These are phyloP conservation scores for Slavum lentiscoides DNA, from an alignment of 2,888 invertebrate genomes.

Conservation along the genomic window DNA sequence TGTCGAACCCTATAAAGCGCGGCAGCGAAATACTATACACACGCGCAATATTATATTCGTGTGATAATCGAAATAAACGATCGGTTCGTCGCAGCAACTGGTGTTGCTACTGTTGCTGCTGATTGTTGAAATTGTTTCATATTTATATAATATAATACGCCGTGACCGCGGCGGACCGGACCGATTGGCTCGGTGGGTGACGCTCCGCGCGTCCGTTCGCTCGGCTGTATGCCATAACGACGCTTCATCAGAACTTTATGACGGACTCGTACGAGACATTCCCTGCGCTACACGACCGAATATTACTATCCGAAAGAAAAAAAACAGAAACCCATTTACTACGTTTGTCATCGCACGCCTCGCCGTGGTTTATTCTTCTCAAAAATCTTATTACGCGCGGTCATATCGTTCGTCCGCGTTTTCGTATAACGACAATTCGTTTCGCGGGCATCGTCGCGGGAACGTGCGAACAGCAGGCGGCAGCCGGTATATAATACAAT, in stretches of 20 bases:
- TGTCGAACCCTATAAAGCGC: too few species aligned
- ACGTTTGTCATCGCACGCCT: not conserved
- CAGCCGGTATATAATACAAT: too few species aligned
- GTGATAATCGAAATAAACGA: constrained; percentile 4
- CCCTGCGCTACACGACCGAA: too few species aligned
- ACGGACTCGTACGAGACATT: not conserved
- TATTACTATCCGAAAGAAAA: too few species aligned
- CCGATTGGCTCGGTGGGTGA: constrained; percentile 49
- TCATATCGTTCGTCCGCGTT: too few species aligned
- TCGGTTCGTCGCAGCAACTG: constrained; percentile 42
- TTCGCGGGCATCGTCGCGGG: too few species aligned
- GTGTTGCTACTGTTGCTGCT: not conserved
- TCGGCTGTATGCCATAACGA: not conserved
- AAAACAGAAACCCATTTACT: not conserved
- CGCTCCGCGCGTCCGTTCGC: not conserved
- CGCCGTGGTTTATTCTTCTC: too few species aligned
- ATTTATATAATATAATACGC: not conserved
- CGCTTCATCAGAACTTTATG: constrained; percentile 10
- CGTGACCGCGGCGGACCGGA: constrained; percentile 26
- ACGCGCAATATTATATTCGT: too few species aligned
- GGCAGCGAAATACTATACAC: too few species aligned
- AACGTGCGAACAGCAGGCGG: too few species aligned
- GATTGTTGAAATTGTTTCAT: constrained; percentile 20
- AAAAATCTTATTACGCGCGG: too few species aligned
- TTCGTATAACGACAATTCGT: too few species aligned